Evolutionary conservation across 1,140 invertebrate species (phyloP).

Genomic region (Macrosteles quadrilineatus): DNA sequence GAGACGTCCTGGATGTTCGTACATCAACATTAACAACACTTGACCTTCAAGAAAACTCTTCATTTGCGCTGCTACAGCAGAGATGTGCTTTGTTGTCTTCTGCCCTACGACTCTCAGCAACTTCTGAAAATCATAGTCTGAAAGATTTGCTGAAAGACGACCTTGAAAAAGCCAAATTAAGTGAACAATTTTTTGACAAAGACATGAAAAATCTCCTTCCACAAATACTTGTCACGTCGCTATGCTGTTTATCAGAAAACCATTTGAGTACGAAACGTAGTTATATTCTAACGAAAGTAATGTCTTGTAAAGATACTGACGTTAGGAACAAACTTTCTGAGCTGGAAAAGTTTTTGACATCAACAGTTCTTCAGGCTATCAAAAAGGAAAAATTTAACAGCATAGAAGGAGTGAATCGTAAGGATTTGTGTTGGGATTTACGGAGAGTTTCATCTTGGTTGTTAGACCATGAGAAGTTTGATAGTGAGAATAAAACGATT

Average conservation of each 20-base stretch:
- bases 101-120: background rate
- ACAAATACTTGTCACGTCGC: background rate
- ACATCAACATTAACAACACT: constrained; percentile 43
- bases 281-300: background rate
- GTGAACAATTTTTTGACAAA: constrained; percentile 6
- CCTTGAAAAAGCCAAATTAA: background rate
- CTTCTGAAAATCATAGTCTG: background rate
- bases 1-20: constrained; percentile 24
- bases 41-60: constrained; percentile 46
- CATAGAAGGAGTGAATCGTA: background rate
- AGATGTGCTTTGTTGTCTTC: constrained; percentile 43
- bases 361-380: background rate
- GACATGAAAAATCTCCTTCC: constrained; percentile 8
- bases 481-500: constrained; percentile 34
- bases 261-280: background rate
- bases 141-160: constrained; percentile 1
- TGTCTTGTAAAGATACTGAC: background rate
- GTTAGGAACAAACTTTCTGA: background rate
- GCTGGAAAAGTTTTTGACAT: background rate
- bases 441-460: constrained; percentile 19
- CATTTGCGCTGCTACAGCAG: constrained; percentile 47
- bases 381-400: background rate
- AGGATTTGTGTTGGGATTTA: constrained; percentile 34
- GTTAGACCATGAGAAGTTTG: background rate
- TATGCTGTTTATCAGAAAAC: background rate